phyloP scores from a whole-genome alignment of 1,140 invertebrate species.

The Holotrichia oblita region DNA sequence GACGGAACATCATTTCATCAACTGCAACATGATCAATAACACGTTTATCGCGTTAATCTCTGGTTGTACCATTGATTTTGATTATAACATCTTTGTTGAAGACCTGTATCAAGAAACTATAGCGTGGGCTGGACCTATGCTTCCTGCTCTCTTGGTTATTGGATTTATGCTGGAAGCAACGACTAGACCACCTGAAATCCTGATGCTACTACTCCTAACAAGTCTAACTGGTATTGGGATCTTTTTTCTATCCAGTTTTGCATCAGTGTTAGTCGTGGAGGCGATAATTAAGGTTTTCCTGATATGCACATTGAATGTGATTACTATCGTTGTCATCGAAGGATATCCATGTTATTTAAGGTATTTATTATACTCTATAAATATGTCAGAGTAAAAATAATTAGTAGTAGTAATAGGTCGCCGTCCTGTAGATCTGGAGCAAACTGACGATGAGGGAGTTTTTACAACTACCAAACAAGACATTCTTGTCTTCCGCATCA shows the following conservation, averaged over 20 bases:
- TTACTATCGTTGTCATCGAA: constrained; percentile 56
- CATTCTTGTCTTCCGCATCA: too few relatives aligned
- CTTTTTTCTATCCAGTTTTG: constrained; percentile 52
- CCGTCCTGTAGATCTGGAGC: too few relatives aligned
- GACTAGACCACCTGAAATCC: constrained; percentile 50
- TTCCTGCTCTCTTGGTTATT: constrained; percentile 50
- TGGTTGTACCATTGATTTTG: too few relatives aligned
- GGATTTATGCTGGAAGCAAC: too few relatives aligned
- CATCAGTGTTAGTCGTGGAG: constrained; percentile 52
- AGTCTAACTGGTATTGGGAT: constrained; percentile 51
- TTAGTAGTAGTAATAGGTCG: too few relatives aligned
- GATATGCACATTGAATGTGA: constrained; percentile 54
- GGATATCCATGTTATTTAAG: constrained; percentile 57
- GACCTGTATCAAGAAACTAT: too few relatives aligned
- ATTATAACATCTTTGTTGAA: too few relatives aligned
- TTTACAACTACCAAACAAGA: too few relatives aligned
- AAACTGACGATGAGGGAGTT: too few relatives aligned
- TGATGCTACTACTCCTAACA: constrained; percentile 46
- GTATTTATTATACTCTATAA: constrained; percentile 42
- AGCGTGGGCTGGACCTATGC: constrained; percentile 57
- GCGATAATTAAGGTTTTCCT: constrained; percentile 52
- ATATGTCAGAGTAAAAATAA: too few relatives aligned
- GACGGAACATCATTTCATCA: too few relatives aligned
- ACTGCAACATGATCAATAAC: constrained; percentile 63
- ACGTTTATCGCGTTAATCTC: too few relatives aligned